A percentile compares a stretch with the other conserved stretches of the same genome.
phyloP scores from a whole-genome alignment of 2,888 invertebrate genomes.

The Eretmocerus hayati region DNA sequence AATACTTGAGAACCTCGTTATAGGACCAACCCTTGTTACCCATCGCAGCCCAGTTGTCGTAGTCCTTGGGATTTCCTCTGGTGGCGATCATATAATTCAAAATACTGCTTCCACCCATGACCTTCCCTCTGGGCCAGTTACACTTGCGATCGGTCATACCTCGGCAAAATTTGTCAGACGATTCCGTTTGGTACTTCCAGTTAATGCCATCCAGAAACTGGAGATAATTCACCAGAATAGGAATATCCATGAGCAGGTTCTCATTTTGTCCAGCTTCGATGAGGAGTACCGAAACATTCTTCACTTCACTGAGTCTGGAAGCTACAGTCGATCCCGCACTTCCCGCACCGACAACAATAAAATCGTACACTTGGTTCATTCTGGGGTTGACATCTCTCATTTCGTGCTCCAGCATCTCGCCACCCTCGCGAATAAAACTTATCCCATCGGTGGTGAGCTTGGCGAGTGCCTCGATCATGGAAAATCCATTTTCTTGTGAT shows the following conservation, averaged over 20 bases:
- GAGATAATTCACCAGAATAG: conserved; percentile 62
- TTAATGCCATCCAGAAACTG: conserved; percentile 63
- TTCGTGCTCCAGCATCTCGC: conserved; percentile 50
- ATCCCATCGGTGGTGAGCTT: not conserved
- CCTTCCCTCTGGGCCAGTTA: conserved; percentile 57
- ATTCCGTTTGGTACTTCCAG: conserved; percentile 76
- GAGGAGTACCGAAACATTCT: conserved; percentile 61
- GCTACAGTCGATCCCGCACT: conserved; percentile 74
- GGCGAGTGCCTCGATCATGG: not conserved
- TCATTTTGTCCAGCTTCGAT: conserved; percentile 67
- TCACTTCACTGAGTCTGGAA: conserved; percentile 64
- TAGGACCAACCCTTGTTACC: conserved; percentile 72
- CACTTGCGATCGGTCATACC: conserved; percentile 44
- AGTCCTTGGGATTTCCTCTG: conserved; percentile 64
- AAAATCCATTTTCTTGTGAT: not conserved
- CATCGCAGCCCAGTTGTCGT: conserved; percentile 65
- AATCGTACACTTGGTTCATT: conserved; percentile 61
- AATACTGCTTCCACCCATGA: conserved; percentile 74
- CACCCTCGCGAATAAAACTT: conserved; percentile 52
- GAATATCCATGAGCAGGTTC: conserved; percentile 68
- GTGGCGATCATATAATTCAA: conserved; percentile 78
- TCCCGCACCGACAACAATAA: conserved; percentile 72
- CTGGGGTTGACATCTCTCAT: conserved; percentile 49
- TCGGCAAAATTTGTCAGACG: conserved; percentile 64
- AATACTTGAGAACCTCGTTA: conserved; percentile 65